Evolutionary conservation across 1,140 invertebrate species (phyloP).

Genomic region (Aphelinus certus): DNA sequence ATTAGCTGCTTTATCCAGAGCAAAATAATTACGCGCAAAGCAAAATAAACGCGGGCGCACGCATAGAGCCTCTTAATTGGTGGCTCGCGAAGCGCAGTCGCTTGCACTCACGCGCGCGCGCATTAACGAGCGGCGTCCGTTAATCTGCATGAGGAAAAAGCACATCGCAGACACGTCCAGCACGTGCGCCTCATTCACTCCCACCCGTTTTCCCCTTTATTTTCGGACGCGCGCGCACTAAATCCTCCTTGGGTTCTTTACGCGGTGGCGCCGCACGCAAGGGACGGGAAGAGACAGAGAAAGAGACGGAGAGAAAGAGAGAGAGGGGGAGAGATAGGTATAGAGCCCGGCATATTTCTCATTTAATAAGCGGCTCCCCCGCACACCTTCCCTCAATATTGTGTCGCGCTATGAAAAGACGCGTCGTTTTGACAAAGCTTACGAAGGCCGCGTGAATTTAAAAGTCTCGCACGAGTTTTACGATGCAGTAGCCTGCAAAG

Average conservation of each 20-base stretch:
- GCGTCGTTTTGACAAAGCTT: constrained; percentile 23
- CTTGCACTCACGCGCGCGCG: no score
- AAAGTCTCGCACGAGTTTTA: constrained; percentile 13
- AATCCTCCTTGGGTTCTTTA: neutral
- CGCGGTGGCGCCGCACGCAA: neutral
- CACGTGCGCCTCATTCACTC: neutral
- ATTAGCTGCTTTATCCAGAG: no score
- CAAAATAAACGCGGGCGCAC: no score
- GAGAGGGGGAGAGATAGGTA: no score
- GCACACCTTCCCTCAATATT: neutral
- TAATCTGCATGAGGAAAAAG: no score
- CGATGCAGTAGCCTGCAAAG: neutral
- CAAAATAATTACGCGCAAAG: no score
- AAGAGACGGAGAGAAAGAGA: no score
- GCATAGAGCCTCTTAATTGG: no score
- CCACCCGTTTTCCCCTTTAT: neutral
- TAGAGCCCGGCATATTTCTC: neutral
- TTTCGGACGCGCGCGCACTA: neutral
- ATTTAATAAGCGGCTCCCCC: constrained; percentile 26
- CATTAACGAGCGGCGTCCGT: no score
- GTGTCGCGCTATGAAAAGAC: neutral
- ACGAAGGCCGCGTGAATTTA: constrained; percentile 2
- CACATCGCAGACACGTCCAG: neutral
- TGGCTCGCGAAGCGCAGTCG: no score
- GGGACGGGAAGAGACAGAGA: no score